Percentiles rank a stretch among this genome's conserved stretches.
Evolutionary conservation across 37 sponge, comb jelly and placozoan genomes (phyloP).

Genomic region (Chondrilla cf. caribensis): DNA sequence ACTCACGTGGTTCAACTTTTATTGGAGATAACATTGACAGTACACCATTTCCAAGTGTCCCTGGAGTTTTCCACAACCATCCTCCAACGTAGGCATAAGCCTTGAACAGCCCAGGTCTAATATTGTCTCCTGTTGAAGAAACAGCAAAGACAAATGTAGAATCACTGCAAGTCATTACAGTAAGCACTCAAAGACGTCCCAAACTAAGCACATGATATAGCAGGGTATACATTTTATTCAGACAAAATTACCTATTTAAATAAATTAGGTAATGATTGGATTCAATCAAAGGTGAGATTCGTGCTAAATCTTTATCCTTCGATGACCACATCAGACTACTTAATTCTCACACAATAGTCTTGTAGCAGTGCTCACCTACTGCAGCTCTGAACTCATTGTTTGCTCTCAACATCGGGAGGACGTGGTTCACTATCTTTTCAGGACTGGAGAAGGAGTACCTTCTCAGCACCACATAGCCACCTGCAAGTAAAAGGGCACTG

Average conservation of each 20-base stretch:
- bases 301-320: no score
- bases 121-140: neutral
- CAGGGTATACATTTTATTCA: no score
- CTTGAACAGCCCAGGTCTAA: slow-evolving; percentile 47
- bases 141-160: no score
- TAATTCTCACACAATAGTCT: no score
- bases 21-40: neutral
- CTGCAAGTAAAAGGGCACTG: neutral
- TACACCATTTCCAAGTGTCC: neutral
- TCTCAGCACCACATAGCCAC: neutral
- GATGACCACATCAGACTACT: no score
- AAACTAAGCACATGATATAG: no score
- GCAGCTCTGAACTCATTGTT: slow-evolving; percentile 36
- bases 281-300: no score
- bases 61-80: neutral
- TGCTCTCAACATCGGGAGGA: slow-evolving; percentile 46
- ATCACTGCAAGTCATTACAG: no score
- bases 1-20: neutral
- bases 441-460: slow-evolving; percentile 18
- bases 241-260: no score
- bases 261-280: no score
- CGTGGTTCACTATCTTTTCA: slow-evolving; percentile 5
- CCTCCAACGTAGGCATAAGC: slow-evolving; percentile 59
- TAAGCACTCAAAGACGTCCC: no score
- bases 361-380: slow-evolving; percentile 23